Base-by-base conservation (phyloP, 2,797 vertebrate genomes). In the Xenentodon cancila region DNA sequence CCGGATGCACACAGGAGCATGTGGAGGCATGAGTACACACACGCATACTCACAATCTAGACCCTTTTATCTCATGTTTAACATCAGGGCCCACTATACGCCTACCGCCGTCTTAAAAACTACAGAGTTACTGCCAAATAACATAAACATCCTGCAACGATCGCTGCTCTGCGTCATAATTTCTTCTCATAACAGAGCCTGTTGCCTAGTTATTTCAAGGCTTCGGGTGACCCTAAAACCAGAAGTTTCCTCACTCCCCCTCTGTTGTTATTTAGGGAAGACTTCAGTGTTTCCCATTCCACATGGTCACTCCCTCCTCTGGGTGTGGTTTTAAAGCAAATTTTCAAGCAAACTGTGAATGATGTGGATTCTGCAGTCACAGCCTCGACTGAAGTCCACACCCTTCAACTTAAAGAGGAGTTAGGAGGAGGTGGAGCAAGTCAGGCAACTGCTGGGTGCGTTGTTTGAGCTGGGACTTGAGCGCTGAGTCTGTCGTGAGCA, bases 291-390 rank as follows among this genome's bases (percentile, higher is more conserved):
- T 89, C 90, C 89, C 85, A 88, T 82, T 85, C 85, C 79, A 78
- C 81, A 50, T 58, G 32, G n/a, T 53, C 53, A 70, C 59, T 50
- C 62, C 48, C 67, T 56, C 60, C 59, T 56, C 90, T 92, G 93
- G 92, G 93, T 94, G 93, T 93, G 92, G 91, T 92, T 88, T 90
- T 83, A 49, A 64, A 75, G 84, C 87, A 90, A 90, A 92, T 90
- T 92, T 89, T 86, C 89, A n/a, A n/a, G n/a, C n/a, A n/a, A n/a
- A n/a, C n/a, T n/a, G 85, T 91, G 91, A 94, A 92, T 94, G 92
- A 94, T 93, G 89, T 91, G 88, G 87, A 84, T 77, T 76, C 79
- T 47, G 47, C 65, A 86, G 84, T 84, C 82, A 47, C 49, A 71
- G 83, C 87, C 86, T 71, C 62, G 82, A 84, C 77, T 91, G 5